A percentile compares a stretch with the other conserved stretches of the same genome.
These are phyloP conservation scores for Scomber colias DNA, from an alignment of 2,113 vertebrate genomes.

Conservation along the genomic window DNA sequence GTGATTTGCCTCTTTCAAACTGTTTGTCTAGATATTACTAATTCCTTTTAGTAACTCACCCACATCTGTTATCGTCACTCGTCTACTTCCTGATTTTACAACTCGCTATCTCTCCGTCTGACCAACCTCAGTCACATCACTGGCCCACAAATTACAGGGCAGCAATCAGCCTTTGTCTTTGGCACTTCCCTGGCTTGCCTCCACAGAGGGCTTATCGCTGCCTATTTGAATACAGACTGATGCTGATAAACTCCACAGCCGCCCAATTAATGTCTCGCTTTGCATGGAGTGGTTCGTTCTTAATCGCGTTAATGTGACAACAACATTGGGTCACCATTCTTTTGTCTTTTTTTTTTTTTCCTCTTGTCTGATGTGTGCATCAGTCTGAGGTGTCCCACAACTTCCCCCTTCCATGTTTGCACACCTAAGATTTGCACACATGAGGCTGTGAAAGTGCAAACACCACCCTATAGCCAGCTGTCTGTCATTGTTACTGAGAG, in stretches of 20 bases:
- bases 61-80: conserved; percentile 49
- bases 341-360: not conserved
- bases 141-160: conserved; percentile 41
- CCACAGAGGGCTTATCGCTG: conserved; percentile 52
- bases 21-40: conserved; percentile 65
- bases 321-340: conserved; percentile 39
- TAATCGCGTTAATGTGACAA: conserved; percentile 56
- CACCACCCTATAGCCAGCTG: conserved; percentile 5
- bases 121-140: conserved; percentile 49
- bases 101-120: conserved; percentile 56
- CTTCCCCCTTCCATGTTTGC: conserved; percentile 40
- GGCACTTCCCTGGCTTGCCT: conserved; percentile 49
- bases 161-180: conserved; percentile 68
- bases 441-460: conserved; percentile 28
- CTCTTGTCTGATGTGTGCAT: conserved; percentile 34
- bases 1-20: conserved; percentile 64
- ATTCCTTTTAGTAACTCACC: conserved; percentile 80
- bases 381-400: conserved; percentile 53
- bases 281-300: conserved; percentile 68
- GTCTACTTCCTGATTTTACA: conserved; percentile 65
- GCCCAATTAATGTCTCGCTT: conserved; percentile 68
- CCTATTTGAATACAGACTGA: conserved; percentile 74
- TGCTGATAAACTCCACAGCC: conserved; percentile 66
- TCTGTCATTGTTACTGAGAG: conserved; percentile 38
- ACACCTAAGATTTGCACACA: conserved; percentile 5